Evolutionary conservation across 1,140 invertebrate species (phyloP), one percentile per base, ranked within the genome.

Genomic region (Coenobita brevimanus): DNA sequence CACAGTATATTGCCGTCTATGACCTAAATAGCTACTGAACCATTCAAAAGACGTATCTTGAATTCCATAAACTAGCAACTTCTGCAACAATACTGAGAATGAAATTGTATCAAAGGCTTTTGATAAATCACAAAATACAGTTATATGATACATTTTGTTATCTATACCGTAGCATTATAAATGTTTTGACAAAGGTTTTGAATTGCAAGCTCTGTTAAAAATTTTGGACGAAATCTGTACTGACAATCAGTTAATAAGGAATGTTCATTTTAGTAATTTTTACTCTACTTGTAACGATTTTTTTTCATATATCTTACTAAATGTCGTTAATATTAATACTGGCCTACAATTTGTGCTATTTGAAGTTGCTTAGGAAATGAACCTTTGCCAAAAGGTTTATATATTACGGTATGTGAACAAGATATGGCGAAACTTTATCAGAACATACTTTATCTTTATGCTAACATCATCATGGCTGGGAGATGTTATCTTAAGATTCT

Each of bases 1-100:
- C 21, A 73, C 27, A 33, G 69, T 73, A 33, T 73, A 73, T 73
- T 38, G 69, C 38, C 38, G 62, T 21, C 62, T n/a, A 64, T n/a
- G n/a, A n/a, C n/a, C n/a, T n/a, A n/a, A n/a, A n/a, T n/a, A n/a
- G n/a, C n/a, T n/a, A n/a, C n/a, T n/a, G n/a, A n/a, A n/a, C n/a
- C n/a, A n/a, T n/a, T n/a, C n/a, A n/a, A n/a, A n/a, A n/a, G n/a
- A n/a, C n/a, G n/a, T n/a, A n/a, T n/a, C n/a, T n/a, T n/a, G n/a
- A n/a, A n/a, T n/a, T n/a, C n/a, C n/a, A n/a, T n/a, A n/a, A n/a
- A n/a, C n/a, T n/a, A n/a, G n/a, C n/a, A n/a, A n/a, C n/a, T n/a
- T n/a, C n/a, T n/a, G n/a, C n/a, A n/a, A n/a, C n/a, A n/a, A n/a
- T n/a, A n/a, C n/a, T n/a, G n/a, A n/a, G n/a, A n/a, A n/a, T n/a